Evolutionary conservation across 2,888 invertebrate species (phyloP).

Genomic region (Cheilosia variabilis): DNA sequence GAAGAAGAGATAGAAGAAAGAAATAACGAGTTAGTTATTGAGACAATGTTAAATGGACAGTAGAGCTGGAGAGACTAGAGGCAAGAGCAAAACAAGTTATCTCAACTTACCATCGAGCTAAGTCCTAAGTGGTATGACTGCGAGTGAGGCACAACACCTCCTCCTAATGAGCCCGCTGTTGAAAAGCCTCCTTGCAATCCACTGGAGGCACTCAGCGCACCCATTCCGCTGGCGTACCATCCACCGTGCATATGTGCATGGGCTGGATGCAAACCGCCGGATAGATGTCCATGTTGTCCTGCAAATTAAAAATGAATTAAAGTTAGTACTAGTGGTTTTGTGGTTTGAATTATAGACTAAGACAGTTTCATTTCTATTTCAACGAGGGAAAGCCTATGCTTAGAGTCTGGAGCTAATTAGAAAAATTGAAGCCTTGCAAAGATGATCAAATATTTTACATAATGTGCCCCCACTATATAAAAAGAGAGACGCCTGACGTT

Average conservation of each 20-base stretch:
- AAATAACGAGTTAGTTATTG: constrained; percentile 60
- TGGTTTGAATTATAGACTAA: constrained; percentile 1
- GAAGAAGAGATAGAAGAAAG: constrained; percentile 48
- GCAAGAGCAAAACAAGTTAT: constrained; percentile 22
- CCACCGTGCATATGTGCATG: constrained; percentile 88
- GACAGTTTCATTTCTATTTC: neutral
- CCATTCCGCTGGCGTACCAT: constrained; percentile 86
- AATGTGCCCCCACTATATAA: no score
- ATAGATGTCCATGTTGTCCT: constrained; percentile 88
- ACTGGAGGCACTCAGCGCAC: constrained; percentile 86
- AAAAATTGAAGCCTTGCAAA: no score
- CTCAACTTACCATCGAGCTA: constrained; percentile 86
- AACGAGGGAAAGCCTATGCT: neutral
- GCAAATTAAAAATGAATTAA: constrained; percentile 23
- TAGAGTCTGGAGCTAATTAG: neutral
- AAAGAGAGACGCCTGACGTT: no score
- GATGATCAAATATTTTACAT: no score
- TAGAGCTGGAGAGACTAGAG: constrained; percentile 16
- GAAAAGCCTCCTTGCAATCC: constrained; percentile 86
- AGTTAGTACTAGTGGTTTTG: constrained; percentile 2
- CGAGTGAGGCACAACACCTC: constrained; percentile 87
- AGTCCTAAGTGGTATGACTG: constrained; percentile 88
- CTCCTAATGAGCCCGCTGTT: constrained; percentile 86
- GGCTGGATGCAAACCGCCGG: constrained; percentile 85
- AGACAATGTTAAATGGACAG: constrained; percentile 6